Conservation (phyloP, 2,888 invertebrate species). For the Hypomecis punctinalis region DNA sequence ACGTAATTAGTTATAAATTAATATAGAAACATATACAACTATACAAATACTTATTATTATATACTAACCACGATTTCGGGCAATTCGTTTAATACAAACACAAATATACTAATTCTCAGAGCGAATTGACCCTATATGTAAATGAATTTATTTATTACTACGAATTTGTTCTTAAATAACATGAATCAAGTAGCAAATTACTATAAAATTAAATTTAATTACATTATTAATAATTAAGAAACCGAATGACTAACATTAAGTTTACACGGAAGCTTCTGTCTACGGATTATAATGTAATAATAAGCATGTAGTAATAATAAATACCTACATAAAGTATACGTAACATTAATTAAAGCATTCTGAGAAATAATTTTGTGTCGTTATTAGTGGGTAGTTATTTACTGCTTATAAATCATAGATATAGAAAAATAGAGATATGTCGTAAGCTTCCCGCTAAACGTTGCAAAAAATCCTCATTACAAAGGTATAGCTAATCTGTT, state of each 20-base stretch:
- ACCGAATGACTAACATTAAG: constrained; percentile 5
- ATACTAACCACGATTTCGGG: too few relatives aligned
- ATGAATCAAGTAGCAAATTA: constrained; percentile 15
- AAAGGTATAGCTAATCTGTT: too few relatives aligned
- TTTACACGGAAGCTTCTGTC: constrained; percentile 11
- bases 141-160: constrained; percentile 21
- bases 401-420: too few relatives aligned
- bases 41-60: too few relatives aligned
- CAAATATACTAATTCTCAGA: background rate
- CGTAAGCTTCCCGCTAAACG: too few relatives aligned
- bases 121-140: constrained; percentile 4
- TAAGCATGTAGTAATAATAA: background rate
- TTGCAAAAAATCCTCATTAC: too few relatives aligned
- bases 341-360: background rate
- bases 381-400: too few relatives aligned
- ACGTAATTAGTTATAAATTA: too few relatives aligned
- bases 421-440: too few relatives aligned
- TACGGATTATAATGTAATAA: background rate
- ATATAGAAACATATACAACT: too few relatives aligned
- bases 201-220: constrained; percentile 16
- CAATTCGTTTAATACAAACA: too few relatives aligned
- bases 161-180: constrained; percentile 7
- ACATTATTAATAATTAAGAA: constrained; percentile 9
- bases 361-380: background rate
- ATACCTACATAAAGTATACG: background rate